Percentiles rank a stretch among this genome's conserved stretches.
Conservation (phyloP, 2,888 invertebrate genomes). For the Rhodophaea formosa region DNA sequence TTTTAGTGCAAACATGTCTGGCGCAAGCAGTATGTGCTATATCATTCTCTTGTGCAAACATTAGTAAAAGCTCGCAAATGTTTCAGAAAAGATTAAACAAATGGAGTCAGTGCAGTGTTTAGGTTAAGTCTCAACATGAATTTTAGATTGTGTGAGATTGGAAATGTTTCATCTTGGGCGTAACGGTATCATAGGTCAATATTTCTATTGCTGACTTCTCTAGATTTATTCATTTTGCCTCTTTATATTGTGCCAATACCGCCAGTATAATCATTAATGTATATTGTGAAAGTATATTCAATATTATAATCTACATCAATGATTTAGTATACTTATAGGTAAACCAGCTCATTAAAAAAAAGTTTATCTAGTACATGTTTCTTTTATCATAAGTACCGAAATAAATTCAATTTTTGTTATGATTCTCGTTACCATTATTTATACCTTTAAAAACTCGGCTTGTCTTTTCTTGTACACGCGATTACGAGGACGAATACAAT, state of each 20-base stretch:
- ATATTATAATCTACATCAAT: too few species aligned
- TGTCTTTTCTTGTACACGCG: background rate
- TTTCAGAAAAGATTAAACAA: constrained; percentile 52
- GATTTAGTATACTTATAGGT: too few species aligned
- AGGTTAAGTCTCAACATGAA: constrained; percentile 17
- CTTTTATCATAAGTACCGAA: background rate
- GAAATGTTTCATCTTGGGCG: background rate
- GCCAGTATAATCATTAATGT: too few species aligned
- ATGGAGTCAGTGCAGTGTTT: constrained; percentile 36
- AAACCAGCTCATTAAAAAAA: background rate
- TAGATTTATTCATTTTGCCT: background rate
- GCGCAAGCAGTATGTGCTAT: constrained; percentile 53
- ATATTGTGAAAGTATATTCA: too few species aligned
- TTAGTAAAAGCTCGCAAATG: constrained; percentile 51
- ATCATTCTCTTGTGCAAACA: constrained; percentile 65
- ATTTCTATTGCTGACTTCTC: background rate
- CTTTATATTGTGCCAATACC: too few species aligned
- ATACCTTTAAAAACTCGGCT: background rate
- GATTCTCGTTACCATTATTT: constrained; percentile 5
- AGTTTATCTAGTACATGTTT: background rate
- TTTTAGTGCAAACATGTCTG: constrained; percentile 54
- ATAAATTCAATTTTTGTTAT: constrained; percentile 1
- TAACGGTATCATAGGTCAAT: too few species aligned
- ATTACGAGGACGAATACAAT: background rate
- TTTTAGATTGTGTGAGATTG: constrained; percentile 6